Base-by-base conservation (phyloP, 2,888 invertebrate species). In the Anorthoa munda region DNA sequence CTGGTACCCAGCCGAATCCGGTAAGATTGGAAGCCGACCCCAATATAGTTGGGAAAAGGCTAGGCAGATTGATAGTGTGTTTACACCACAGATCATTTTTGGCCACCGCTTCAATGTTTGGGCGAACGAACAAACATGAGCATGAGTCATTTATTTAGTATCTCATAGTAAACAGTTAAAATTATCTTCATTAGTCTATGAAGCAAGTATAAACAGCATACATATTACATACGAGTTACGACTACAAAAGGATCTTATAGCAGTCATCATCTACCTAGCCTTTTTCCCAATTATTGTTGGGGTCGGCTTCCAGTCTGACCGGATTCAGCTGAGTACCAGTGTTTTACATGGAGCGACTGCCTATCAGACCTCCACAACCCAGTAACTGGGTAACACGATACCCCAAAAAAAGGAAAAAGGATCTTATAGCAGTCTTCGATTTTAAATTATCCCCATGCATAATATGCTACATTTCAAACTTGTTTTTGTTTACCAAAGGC, bases 401-500 rank as follows among this genome's bases (percentile, higher is more conserved):
- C n/a, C n/a, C n/a, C n/a, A n/a, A n/a, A n/a, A n/a, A n/a, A n/a
- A n/a, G n/a, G n/a, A n/a, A n/a, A n/a, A 31, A 31, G 7, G 39
- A 9, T 39, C 39, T 39, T 1, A 39, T n/a, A 59, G 13, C 58
- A 31, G 58, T 59, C 18, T 18, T 31, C 18, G 46, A 21, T 31
- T n/a, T 46, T 31, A 26, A 39, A 26, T 9, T 39, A 4, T 15
- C 12, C 18, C 21, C n/a, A 12, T 58, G n/a, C 31, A 46, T 48
- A 48, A 46, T 48, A 48, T 46, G 46, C 23, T 51, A 48, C 18
- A 26, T 11, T 53, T 26, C 21, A 13, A 53, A 15, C 13, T 13
- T 55, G 77, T 70, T 75, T 77, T 78, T 77, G 55, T 75, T 77
- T 75, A 56, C 23, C 15, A 61, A 26, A 71, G 15, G 48, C 67